These are phyloP conservation scores for Acromyrmex echinatior DNA, from an alignment of 1,140 invertebrate species.

Conservation along the genomic window DNA sequence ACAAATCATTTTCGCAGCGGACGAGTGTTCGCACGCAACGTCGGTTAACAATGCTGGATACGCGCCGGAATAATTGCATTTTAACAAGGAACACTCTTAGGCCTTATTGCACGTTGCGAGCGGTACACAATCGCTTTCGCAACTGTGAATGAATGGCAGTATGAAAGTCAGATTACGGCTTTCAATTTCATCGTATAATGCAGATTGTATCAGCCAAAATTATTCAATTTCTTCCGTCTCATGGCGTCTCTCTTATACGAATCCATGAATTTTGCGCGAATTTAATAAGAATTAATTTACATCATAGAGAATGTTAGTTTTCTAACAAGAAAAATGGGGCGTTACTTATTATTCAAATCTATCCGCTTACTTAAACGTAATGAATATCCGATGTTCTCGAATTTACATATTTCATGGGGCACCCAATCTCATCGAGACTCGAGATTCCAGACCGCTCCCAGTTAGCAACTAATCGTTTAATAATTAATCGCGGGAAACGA, in stretches of 20 bases:
- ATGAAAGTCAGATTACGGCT: slow-evolving; percentile 60
- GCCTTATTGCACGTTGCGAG: slow-evolving; percentile 45
- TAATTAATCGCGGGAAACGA: slow-evolving; percentile 52
- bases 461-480: slow-evolving; percentile 53
- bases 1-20: slow-evolving; percentile 58
- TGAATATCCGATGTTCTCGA: slow-evolving; percentile 50
- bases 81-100: slow-evolving; percentile 55
- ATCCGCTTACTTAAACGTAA: slow-evolving; percentile 43
- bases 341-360: slow-evolving; percentile 36
- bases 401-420: slow-evolving; percentile 51
- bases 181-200: slow-evolving; percentile 59
- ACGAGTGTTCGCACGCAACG: slow-evolving; percentile 41
- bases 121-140: slow-evolving; percentile 39
- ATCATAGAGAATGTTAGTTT: background rate
- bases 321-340: background rate
- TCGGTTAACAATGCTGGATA: slow-evolving; percentile 51
- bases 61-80: slow-evolving; percentile 62
- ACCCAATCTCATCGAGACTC: background rate
- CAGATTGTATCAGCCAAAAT: slow-evolving; percentile 46
- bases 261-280: slow-evolving; percentile 7
- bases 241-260: background rate
- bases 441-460: background rate
- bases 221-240: slow-evolving; percentile 36
- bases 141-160: slow-evolving; percentile 41
- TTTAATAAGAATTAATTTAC: background rate